Evolutionary conservation across 2,113 vertebrate species (phyloP), one percentile per base, ranked within the genome.

Genomic region (Pomatostomus ruficeps): DNA sequence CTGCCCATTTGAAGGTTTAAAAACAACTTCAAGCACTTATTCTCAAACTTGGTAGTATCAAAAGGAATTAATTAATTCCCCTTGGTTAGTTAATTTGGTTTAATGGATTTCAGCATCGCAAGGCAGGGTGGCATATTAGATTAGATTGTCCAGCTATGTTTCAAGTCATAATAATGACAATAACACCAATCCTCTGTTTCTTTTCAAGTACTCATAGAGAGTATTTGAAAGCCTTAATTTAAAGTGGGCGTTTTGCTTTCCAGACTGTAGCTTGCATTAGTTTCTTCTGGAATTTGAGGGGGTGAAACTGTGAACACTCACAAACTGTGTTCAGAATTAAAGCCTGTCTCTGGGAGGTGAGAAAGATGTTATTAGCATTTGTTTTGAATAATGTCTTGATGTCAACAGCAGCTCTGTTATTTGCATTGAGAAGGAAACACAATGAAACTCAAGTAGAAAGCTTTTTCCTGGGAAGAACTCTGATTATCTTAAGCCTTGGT

Each of bases 31-130:
- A 76, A 86, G 55, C 7, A 22, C 19, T 91, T 48, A 57, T 74
- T 87, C 70, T 75, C 57, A 68, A 63, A 75, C 42, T 62, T 85
- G 6, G 20, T 68, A 46, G 8, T 76, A 86, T 82, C 66, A 82
- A 85, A 89, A 95, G 21, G 62, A 92, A 87, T 82, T 78, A 84
- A 92, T 95, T 91, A 89, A 82, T 89, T 95, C 42, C n/a, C 51
- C 40, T 86, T 88, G 35, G 15, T 75, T 87, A 89, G 92, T 92
- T 95, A 91, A 84, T 95, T 95, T 82, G 20, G 18, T 76, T 94
- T 87, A 59, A 79, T 63, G 38, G 70, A 87, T 57, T 96, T 93
- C 24, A 71, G 58, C 26, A 70, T 35, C 78, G 19, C 54, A 87
- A 91, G 51, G 49, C 61, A 78, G 80, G 58, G 26, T 92, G n/a